Conservation (phyloP, 2,888 invertebrate species). For the Trisateles emortualis region DNA sequence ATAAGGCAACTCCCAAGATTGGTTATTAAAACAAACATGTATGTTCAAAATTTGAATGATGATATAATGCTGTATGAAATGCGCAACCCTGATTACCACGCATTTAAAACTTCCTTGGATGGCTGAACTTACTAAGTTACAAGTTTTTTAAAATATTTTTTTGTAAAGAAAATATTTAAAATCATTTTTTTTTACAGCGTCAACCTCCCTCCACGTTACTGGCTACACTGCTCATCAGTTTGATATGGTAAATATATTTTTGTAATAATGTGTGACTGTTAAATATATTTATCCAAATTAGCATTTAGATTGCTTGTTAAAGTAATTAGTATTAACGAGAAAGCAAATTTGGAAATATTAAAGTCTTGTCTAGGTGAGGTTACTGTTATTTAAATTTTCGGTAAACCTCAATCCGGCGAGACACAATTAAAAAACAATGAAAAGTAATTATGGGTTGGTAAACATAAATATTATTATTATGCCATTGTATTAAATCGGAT, state of each 20-base stretch:
- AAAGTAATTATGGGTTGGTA: too few species aligned
- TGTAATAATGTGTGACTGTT: slow-evolving; percentile 3
- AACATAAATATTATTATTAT: too few species aligned
- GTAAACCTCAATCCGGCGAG: slow-evolving; percentile 83
- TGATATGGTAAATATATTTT: too few species aligned
- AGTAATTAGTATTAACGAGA: slow-evolving; percentile 59
- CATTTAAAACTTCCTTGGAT: slow-evolving; percentile 87
- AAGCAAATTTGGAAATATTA: slow-evolving; percentile 70
- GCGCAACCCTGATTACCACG: slow-evolving; percentile 86
- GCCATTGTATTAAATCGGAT: too few species aligned
- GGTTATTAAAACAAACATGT: not conserved
- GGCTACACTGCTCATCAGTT: too few species aligned
- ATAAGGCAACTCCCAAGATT: too few species aligned
- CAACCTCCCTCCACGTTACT: too few species aligned
- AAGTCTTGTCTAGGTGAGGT: slow-evolving; percentile 83
- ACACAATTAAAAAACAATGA: slow-evolving; percentile 56
- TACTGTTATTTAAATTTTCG: slow-evolving; percentile 70
- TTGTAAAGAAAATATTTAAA: not conserved
- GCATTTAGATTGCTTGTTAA: slow-evolving; percentile 57
- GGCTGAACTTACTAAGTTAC: slow-evolving; percentile 66
- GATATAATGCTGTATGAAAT: slow-evolving; percentile 83
- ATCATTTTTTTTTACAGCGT: not conserved
- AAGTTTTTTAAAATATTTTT: too few species aligned
- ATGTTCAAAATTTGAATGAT: slow-evolving; percentile 61
- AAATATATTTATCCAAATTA: slow-evolving; percentile 54